These are phyloP conservation scores for Piezodorus guildinii DNA, from an alignment of 1,140 invertebrate genomes.

Conservation along the genomic window DNA sequence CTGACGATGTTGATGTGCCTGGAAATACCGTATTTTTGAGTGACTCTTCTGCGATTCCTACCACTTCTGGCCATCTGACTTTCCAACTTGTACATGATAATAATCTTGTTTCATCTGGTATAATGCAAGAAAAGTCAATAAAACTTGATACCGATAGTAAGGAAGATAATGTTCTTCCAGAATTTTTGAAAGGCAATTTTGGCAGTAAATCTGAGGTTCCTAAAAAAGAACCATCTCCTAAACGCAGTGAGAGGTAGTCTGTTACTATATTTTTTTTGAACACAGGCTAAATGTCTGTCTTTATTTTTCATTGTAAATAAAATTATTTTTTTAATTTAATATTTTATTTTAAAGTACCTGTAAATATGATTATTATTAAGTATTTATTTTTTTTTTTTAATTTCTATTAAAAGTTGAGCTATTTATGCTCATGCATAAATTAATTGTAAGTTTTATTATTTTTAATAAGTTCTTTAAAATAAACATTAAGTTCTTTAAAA, in stretches of 20 bases:
- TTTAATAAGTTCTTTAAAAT: too few species aligned
- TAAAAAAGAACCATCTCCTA: not conserved
- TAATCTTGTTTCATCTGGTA: not conserved
- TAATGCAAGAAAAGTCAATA: not conserved
- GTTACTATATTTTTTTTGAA: not conserved
- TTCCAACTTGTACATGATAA: not conserved
- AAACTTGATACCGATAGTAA: not conserved
- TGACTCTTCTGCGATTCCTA: not conserved
- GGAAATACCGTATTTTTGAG: not conserved
- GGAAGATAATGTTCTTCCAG: conserved; percentile 5
- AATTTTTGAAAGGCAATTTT: conserved; percentile 1
- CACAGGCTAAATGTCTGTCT: not conserved
- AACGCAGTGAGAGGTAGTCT: conserved; percentile 1
- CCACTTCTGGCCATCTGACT: not conserved
- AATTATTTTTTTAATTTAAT: conserved; percentile 1
- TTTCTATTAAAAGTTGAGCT: too few species aligned
- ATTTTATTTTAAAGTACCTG: not conserved
- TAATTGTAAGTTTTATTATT: too few species aligned
- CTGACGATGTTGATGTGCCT: not conserved
- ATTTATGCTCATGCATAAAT: too few species aligned
- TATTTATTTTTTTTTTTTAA: too few species aligned
- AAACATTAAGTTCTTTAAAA: too few species aligned
- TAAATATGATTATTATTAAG: too few species aligned
- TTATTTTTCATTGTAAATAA: not conserved
- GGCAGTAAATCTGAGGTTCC: not conserved